Base-by-base conservation (phyloP, 2,888 invertebrate genomes). In the Pyrrhia umbra region DNA sequence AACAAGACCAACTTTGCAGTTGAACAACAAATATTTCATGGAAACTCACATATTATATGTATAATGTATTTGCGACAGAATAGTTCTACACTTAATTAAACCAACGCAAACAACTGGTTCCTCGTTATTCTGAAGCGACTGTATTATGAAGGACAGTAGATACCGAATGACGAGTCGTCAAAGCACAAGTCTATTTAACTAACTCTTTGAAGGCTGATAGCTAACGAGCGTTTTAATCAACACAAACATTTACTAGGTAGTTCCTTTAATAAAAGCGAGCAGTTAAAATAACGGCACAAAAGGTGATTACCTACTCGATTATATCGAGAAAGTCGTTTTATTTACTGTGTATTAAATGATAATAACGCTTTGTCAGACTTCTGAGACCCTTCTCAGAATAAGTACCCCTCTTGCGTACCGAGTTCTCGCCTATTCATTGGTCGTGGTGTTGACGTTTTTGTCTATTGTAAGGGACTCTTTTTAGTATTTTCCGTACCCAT, bases 401-500 rank as follows among this genome's bases (percentile, higher is more conserved):
- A n/a, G n/a, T n/a, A 75, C 77, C 78, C 79, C 74, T 75, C 75
- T 81, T 83, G 82, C 75, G 77, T 73, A 77, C 79, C 54, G 65
- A 80, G 75, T 83, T 84, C 82, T 84, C 84, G 68, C 82, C 79
- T 79, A 85, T 88, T 88, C 83, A 86, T 82, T 84, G 84, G 81
- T 80, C 74, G 79, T 81, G 80, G 83, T 82, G 83, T 80, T 82
- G 82, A 82, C 81, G 59, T 85, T 84, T 83, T 83, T 83, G 75
- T 83, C 79, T 73, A 85, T 84, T 84, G 83, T 85, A 6, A 85
- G 82, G 79, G 84, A 75, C 77, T 73, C 76, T 84, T 85, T 81
- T 69, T 80, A 78, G 81, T 81, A 79, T 86, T 88, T 85, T 87
- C 88, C 85, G 86, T 85, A 84, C 81, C 82, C 82, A 79, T 75